Evolutionary conservation across 2,113 vertebrate genomes (phyloP), one percentile per base, ranked within the genome.

Genomic region (Colaptes auratus): DNA sequence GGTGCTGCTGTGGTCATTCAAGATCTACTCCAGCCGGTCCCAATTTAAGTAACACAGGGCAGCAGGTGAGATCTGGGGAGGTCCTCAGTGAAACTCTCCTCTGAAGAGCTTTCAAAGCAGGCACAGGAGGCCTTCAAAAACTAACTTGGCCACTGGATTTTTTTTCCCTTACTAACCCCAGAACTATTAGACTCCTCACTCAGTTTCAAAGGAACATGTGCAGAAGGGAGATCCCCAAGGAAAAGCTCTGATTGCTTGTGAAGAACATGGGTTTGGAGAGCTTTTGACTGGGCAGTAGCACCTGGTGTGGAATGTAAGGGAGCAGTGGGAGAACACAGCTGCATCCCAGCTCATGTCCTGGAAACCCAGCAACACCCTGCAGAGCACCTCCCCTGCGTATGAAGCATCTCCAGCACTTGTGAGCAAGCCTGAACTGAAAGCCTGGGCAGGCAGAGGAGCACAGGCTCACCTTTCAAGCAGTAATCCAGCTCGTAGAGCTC

Each of bases 401-500:
- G 30, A 24, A 50, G 36, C 42, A 27, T 7, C 28, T 74, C 66
- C 76, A 83, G 36, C 14, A 27, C 1, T 6, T 58, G 65, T 33
- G 75, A 50, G 72, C 31, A 8, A 81, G 74, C 9, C 1, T 15
- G 56, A 77, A 42, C 36, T 35, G 7, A 46, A 42, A 15, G 36
- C 27, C 23, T 3, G 14, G 53, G 10, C 71, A 10, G 15, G 28
- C 8, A 56, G 65, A 53, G 66, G 39, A 39, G 16, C 10, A 33
- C 2, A 7, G 24, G 3, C 97, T 97, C 67, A 99, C 99, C 99
- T 97, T 99, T 99, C 19, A 98, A 97, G 95, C 99, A 99, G 95
- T 99, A 99, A 95, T 99, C 99, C 2, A 99, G 97, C 36, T 99
- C 99, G 20, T 98, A 98, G 30, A 99, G 98, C 94, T 99, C 99